Evolutionary conservation across 1,140 invertebrate species (phyloP).

Genomic region (Microplitis demolitor): DNA sequence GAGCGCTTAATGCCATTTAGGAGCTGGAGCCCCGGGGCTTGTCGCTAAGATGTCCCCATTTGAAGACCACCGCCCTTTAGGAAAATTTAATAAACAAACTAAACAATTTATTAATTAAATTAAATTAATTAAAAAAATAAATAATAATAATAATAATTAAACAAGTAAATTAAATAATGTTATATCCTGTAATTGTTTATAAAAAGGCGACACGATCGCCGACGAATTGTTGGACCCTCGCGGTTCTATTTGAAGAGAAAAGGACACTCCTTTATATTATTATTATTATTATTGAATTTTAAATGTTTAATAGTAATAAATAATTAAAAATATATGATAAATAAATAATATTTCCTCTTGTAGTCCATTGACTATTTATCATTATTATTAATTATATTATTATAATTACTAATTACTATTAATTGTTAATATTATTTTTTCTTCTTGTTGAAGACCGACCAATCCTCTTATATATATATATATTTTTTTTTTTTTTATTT

Average conservation of each 20-base stretch:
- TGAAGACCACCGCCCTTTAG: constrained; percentile 60
- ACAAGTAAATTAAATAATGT: constrained; percentile 10
- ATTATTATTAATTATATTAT: too few species aligned
- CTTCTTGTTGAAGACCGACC: constrained; percentile 27
- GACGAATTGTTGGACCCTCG: too few species aligned
- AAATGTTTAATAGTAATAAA: too few species aligned
- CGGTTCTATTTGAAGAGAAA: too few species aligned
- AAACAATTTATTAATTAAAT: background rate
- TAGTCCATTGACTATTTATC: too few species aligned
- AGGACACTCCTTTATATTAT: too few species aligned
- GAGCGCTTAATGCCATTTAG: constrained; percentile 58
- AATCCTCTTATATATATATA: constrained; percentile 14
- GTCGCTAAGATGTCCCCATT: constrained; percentile 58
- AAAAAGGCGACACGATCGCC: background rate
- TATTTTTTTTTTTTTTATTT: background rate
- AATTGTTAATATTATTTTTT: constrained; percentile 16
- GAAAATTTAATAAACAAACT: constrained; percentile 27
- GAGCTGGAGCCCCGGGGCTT: constrained; percentile 61
- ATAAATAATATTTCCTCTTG: too few species aligned
- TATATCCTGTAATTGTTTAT: background rate
- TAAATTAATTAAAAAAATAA: constrained; percentile 12
- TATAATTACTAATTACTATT: background rate
- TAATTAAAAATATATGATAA: too few species aligned
- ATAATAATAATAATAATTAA: constrained; percentile 19
- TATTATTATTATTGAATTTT: too few species aligned